Base-by-base conservation (phyloP, 1,140 invertebrate genomes). In the Nymphalis io region DNA sequence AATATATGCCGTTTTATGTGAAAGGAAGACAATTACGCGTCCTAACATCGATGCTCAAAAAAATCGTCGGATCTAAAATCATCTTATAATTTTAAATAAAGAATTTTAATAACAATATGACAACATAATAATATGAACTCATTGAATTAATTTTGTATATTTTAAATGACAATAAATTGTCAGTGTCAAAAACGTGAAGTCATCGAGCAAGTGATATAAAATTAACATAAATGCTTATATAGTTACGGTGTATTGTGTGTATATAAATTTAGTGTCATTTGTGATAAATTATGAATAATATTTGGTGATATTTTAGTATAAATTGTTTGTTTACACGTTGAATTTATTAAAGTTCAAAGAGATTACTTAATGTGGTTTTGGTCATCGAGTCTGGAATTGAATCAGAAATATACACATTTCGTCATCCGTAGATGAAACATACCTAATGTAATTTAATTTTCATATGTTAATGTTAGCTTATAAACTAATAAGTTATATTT, bases 81-180 rank as follows among this genome's bases (percentile, higher is more conserved):
- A 33, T 33, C 27, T 5, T 3, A 33, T 33, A 33, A 33, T 33
- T 33, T 33, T 33, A 8, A 33, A 33, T 33, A 33, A 33, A 33
- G 27, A 33, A 33, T 33, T 15, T 55, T 55, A 55, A 55, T 27
- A 23, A 27, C 3, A 55, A 55, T 27, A 23, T 55, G 46, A 51
- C 46, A 51, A 51, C 46, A 55, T 55, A 15, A 55, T 55, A 15
- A 55, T 55, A 55, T 55, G 51, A 55, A 61, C 44, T 53, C 15
- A 51, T 33, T 63, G 39, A 63, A 63, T 63, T 63, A 63, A 63
- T 20, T 62, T 21, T 21, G 23, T 33, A 53, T 53, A 53, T 63
- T 63, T 53, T 63, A 51, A 53, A 23, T 38, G 39, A 55, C 51
- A 15, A 55, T 53, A 63, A 51, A 63, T 53, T 63, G 46, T 53